Evolutionary conservation across 2,888 invertebrate species (phyloP).

Genomic region (Gastrophysa polygoni): DNA sequence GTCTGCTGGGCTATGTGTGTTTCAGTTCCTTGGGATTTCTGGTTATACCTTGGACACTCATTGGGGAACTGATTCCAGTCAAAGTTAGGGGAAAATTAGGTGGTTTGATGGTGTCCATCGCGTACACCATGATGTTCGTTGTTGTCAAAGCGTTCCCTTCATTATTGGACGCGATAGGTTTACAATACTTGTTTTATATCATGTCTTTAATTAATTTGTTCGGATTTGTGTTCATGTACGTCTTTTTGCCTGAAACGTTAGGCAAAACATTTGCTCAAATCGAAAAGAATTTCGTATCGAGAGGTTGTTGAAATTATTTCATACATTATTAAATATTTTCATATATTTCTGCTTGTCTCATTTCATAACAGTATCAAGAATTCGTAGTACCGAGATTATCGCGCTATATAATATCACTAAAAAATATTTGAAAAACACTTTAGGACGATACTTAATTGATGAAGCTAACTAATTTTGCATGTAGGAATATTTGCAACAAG

Average conservation of each 20-base stretch:
- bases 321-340: too few relatives aligned
- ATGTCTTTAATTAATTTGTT: slow-evolving; percentile 59
- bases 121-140: slow-evolving; percentile 63
- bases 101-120: slow-evolving; percentile 61
- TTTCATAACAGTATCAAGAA: too few relatives aligned
- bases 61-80: slow-evolving; percentile 62
- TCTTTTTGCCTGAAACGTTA: slow-evolving; percentile 64
- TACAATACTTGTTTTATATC: slow-evolving; percentile 59
- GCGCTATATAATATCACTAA: too few relatives aligned
- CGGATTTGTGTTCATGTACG: slow-evolving; percentile 59
- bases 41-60: slow-evolving; percentile 66
- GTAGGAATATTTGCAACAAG: too few relatives aligned
- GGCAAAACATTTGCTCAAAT: slow-evolving; percentile 64
- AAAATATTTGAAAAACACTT: too few relatives aligned
- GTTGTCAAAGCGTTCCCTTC: slow-evolving; percentile 62
- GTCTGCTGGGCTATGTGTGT: slow-evolving; percentile 61
- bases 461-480: too few relatives aligned
- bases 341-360: too few relatives aligned
- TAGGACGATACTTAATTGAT: too few relatives aligned
- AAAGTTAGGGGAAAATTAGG: slow-evolving; percentile 62
- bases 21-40: slow-evolving; percentile 63
- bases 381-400: too few relatives aligned
- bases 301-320: background rate
- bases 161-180: slow-evolving; percentile 54
- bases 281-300: slow-evolving; percentile 56